Evolutionary conservation across 2,797 vertebrate species (phyloP).

Genomic region (Natrix natrix): DNA sequence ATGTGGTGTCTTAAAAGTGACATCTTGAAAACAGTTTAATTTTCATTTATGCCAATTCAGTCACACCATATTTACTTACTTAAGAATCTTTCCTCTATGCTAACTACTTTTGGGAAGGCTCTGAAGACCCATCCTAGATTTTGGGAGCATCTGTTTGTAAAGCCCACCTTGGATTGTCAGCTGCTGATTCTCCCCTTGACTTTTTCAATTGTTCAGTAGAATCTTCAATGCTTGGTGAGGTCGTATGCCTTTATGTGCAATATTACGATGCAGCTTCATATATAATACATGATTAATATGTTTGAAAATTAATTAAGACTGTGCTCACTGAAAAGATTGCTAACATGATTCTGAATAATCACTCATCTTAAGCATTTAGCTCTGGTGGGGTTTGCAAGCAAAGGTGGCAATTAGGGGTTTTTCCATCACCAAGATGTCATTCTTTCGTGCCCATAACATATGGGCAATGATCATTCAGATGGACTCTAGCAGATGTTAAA

Average conservation of each 20-base stretch:
- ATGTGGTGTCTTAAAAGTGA: neutral
- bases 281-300: slow-evolving; percentile 49
- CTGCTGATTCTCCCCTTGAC: neutral
- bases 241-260: slow-evolving; percentile 10
- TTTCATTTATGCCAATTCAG: neutral
- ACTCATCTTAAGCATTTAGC: slow-evolving; percentile 47
- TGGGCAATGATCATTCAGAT: slow-evolving; percentile 57
- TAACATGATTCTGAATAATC: slow-evolving; percentile 57
- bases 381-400: slow-evolving; percentile 47
- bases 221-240: neutral
- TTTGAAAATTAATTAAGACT: slow-evolving; percentile 59
- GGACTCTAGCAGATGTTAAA: slow-evolving; percentile 55
- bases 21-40: neutral
- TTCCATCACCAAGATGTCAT: slow-evolving; percentile 55
- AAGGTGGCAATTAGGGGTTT: slow-evolving; percentile 47
- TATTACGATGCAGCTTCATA: slow-evolving; percentile 23
- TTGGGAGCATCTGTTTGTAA: neutral
- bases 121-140: neutral
- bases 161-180: neutral
- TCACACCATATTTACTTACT: neutral
- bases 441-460: slow-evolving; percentile 47
- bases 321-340: slow-evolving; percentile 30
- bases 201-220: neutral
- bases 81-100: neutral
- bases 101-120: neutral